phyloP scores from a whole-genome alignment of 2,113 vertebrate genomes.

The Scartelaos histophorus region DNA sequence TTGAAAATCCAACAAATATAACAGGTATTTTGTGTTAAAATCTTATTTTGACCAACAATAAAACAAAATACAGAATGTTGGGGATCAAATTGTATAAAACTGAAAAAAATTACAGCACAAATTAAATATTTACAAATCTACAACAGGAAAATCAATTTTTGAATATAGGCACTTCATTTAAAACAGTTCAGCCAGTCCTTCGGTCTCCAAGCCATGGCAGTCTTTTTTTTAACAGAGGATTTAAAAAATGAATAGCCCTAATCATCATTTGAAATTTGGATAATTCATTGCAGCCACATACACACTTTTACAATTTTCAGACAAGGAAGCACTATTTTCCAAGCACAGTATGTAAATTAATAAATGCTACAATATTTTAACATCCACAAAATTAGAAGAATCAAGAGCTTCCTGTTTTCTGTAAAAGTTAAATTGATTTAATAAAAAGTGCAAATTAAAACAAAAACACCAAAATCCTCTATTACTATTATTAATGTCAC shows the following conservation, averaged over 20 bases:
- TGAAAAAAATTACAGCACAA: constrained; percentile 50
- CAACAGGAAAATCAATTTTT: constrained; percentile 33
- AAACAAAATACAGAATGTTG: background rate
- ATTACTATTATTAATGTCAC: constrained; percentile 16
- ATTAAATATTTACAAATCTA: constrained; percentile 67
- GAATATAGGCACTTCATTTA: constrained; percentile 70
- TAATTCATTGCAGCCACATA: constrained; percentile 10
- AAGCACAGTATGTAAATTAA: constrained; percentile 24
- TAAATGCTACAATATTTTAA: constrained; percentile 56
- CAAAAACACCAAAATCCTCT: background rate
- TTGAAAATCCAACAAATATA: background rate
- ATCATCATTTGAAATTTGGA: constrained; percentile 19
- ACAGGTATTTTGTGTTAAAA: background rate
- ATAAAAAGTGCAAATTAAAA: background rate
- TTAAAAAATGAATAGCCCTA: constrained; percentile 49
- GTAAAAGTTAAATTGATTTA: background rate
- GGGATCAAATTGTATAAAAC: constrained; percentile 29
- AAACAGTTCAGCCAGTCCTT: constrained; percentile 65
- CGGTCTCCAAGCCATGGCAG: constrained; percentile 41
- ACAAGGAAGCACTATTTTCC: constrained; percentile 48
- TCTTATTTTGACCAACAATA: background rate
- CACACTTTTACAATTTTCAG: constrained; percentile 9
- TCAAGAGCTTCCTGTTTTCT: background rate
- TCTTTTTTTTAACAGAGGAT: constrained; percentile 7
- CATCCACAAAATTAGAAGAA: constrained; percentile 23